Base-by-base conservation (phyloP, 1,140 invertebrate species). In the Aphelenchoides avenae region DNA sequence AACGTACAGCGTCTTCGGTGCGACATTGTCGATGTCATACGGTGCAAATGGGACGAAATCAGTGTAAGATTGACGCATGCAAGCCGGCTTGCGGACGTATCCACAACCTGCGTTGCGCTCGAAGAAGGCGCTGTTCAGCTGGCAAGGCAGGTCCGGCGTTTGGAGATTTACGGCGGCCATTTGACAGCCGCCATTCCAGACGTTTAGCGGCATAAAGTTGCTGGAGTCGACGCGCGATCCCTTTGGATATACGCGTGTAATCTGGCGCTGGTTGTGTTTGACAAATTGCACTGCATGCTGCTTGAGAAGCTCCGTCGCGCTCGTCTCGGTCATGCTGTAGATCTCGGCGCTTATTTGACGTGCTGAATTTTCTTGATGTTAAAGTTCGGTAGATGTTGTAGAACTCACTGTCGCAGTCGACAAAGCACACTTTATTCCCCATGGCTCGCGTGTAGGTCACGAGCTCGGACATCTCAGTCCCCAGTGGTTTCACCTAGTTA, bases 101-200 rank as follows among this genome's bases (percentile, higher is more conserved):
- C 72, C 72, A 42, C 59, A 62, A 31, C 57, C 57, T 6, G 60
- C 68, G 40, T 75, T 75, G 5, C 68, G 31, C 46, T 76, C 61
- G 65, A 56, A 73, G 57, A 68, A 46, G 18, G 61, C 66, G 54
- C 20, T 61, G 48, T 61, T 69, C 57, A 73, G 56, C 47, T 55
- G 67, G 36, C 57, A 67, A 7, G 67, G 66, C 7, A 70, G 41
- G 36, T 70, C 68, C 11, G 62, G 59, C 11, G 92, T 97, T 84
- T 67, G 94, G 81, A 98, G 97, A 82, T 99, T 99, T 15, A 99
- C 81, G 0, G 95, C 94, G 15, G 98, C 93, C 92, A 97, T 97
- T 76, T 99, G 95, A 79, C 61, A 65, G n/a, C 61, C 62, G 40
- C 61, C 62, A 43, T 66, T 66, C 61, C 63, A 65, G 37, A 65